Evolutionary conservation across 2,888 invertebrate species (phyloP), one percentile per base, ranked within the genome.

Genomic region (Parnassius glacialis): DNA sequence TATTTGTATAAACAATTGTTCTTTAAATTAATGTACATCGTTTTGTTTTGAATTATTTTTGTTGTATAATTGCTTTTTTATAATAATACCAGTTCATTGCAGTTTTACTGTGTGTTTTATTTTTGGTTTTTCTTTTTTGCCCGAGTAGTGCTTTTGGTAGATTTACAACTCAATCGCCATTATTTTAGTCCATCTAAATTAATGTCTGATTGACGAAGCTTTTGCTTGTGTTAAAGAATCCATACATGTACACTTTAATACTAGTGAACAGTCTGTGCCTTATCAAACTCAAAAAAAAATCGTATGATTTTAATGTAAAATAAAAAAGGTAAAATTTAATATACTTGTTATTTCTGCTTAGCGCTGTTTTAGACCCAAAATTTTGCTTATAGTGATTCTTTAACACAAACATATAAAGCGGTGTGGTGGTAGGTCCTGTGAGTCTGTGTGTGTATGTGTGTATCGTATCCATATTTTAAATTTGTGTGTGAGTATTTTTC

Each of bases 1-100:
- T 92, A 92, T 93, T 93, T 93, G 93, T 93, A 93, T 93, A 93
- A 93, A 93, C 93, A 93, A 93, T 94, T 94, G 93, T 94, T 94
- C 94, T 93, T 94, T 94, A 94, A 94, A 94, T 94, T 94, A 93
- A 93, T 94, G 94, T 94, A 94, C 93, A 94, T 94, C 94, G 94
- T 94, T 94, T 94, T 94, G 93, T 94, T 94, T 94, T 93, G 93
- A 92, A 93, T 94, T 93, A 93, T 93, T 93, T 93, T 94, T 94
- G 94, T 94, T 94, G 94, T 94, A 93, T 93, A 94, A 92, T 93
- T 94, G 93, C 94, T 94, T 94, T 93, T 93, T 93, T 93, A 87
- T 87, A 93, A 94, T 94, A 94, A 94, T 94, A 94, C 93, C 94
- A 94, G 92, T 94, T 93, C 93, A 93, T 92, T 92, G 93, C 93